A percentile compares a stretch with the other conserved stretches of the same genome.
phyloP scores from a whole-genome alignment of 2,888 invertebrate genomes.

The Philereme vetulata region DNA sequence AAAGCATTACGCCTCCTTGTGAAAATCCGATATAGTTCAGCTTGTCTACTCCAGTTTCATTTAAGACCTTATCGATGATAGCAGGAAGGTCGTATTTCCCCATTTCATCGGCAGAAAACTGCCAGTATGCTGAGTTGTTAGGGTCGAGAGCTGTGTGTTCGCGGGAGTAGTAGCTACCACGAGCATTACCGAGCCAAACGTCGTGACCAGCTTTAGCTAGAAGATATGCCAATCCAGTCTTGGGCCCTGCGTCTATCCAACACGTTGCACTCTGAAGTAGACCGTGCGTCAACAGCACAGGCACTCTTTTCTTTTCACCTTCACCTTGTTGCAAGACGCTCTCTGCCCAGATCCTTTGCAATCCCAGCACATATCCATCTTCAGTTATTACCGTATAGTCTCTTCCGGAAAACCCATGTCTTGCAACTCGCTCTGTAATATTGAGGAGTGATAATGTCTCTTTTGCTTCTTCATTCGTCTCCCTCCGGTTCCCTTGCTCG shows the following conservation, averaged over 20 bases:
- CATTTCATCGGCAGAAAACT: conserved; percentile 90
- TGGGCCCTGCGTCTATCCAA: conserved; percentile 62
- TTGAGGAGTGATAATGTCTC: conserved; percentile 13
- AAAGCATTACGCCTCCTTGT: conserved; percentile 86
- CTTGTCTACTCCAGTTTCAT: conserved; percentile 47
- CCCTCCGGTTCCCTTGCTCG: neutral
- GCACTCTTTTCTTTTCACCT: conserved; percentile 38
- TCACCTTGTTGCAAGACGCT: conserved; percentile 26
- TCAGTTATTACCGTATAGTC: conserved; percentile 59
- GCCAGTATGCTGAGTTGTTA: conserved; percentile 77
- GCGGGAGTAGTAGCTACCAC: conserved; percentile 64
- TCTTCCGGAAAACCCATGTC: conserved; percentile 54
- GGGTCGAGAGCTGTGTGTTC: conserved; percentile 70
- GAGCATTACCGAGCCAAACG: conserved; percentile 41
- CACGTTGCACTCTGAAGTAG: conserved; percentile 58
- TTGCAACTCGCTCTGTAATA: conserved; percentile 25
- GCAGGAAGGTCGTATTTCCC: conserved; percentile 90
- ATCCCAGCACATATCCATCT: conserved; percentile 62
- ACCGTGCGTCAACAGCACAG: conserved; percentile 69
- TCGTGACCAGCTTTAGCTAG: conserved; percentile 45
- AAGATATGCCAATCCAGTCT: conserved; percentile 45
- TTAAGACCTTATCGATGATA: conserved; percentile 60
- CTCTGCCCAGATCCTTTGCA: conserved; percentile 55
- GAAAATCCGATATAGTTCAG: conserved; percentile 88
- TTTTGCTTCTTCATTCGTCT: neutral